A percentile compares a stretch with the other conserved stretches of the same genome.
Evolutionary conservation across 2,113 vertebrate genomes (phyloP).

Genomic region (Actenoides lindsayi): DNA sequence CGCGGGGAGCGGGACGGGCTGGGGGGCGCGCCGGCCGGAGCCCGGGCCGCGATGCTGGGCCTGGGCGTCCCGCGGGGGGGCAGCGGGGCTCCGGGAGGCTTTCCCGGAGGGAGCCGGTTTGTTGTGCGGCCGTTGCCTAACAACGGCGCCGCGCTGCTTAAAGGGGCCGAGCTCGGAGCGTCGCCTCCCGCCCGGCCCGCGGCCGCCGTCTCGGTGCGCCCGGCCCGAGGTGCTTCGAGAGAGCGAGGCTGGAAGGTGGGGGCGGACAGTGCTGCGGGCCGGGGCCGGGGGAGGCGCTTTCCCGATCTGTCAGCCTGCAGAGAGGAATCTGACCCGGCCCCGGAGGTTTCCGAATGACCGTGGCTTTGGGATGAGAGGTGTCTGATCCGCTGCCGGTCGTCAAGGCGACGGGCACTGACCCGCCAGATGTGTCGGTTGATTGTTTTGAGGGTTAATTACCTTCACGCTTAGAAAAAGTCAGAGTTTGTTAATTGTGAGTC

Average conservation of each 20-base stretch:
- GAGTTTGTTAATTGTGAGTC: background rate
- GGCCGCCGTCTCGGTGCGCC: background rate
- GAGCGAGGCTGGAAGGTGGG: rapidly evolving
- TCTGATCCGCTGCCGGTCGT: background rate
- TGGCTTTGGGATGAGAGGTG: background rate
- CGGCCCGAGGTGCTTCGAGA: background rate
- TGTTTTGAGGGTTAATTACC: background rate
- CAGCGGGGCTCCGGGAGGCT: background rate
- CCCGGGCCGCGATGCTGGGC: too few relatives aligned
- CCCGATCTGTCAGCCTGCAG: background rate
- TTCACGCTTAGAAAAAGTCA: background rate
- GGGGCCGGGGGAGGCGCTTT: background rate
- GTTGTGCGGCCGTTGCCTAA: slow-evolving; percentile 26
- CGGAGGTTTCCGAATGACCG: background rate
- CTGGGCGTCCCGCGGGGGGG: background rate
- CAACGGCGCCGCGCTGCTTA: background rate
- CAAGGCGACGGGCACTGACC: background rate
- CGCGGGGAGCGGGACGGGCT: too few relatives aligned
- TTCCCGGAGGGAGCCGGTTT: background rate
- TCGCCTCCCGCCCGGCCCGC: background rate
- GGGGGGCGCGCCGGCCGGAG: background rate
- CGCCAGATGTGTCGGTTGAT: rapidly evolving
- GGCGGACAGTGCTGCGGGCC: background rate
- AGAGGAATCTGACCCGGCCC: background rate
- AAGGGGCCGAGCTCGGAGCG: background rate